Base-by-base conservation (phyloP, 2,888 invertebrate genomes). In the Morpho helenor region DNA sequence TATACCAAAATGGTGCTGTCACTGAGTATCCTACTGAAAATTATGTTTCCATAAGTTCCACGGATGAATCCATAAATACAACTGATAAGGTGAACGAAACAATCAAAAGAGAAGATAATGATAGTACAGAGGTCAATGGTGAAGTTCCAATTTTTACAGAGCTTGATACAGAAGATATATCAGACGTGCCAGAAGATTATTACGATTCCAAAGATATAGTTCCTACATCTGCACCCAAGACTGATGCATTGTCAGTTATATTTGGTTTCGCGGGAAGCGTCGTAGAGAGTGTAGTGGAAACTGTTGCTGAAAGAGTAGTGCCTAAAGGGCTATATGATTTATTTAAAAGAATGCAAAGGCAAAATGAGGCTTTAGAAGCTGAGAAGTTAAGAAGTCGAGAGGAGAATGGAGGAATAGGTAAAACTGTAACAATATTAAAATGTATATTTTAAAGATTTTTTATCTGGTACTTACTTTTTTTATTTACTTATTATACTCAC, bases 361-460 rank as follows among this genome's bases (percentile, higher is more conserved):
- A 91, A 66, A 90, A 73, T 56, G 88, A 89, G 62, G 85, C 86
- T 7, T 62, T 91, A 54, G 91, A 91, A 69, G 84, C 86, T 0
- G 87, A 91, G 65, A 81, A 79, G 43, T 67, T 91, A 47, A 79
- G 91, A 61, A 91, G 91, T 65, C 77, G 84, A 22, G 91, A 91
- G 66, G 91, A 91, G 63, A 91, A 91, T 70, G 91, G 91, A 0
- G 91, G 91, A 8, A 67, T 91, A 45, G 91, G 91, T 91, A 70
- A 41, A 10, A 23, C 9, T 16, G 7, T 4, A 7, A 46, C 5
- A 46, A 10, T 9, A 47, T 3, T 47, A 47, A 8, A 22, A 22
- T 47, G 2, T 9, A 31, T 39, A 23, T 8, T 46, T 46, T 7
- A n/a, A 7, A n/a, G 23, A n/a, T 0, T 31, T 31, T n/a, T 6